phyloP scores from a whole-genome alignment of 2,113 vertebrate genomes.

The Spilogale gracilis region DNA sequence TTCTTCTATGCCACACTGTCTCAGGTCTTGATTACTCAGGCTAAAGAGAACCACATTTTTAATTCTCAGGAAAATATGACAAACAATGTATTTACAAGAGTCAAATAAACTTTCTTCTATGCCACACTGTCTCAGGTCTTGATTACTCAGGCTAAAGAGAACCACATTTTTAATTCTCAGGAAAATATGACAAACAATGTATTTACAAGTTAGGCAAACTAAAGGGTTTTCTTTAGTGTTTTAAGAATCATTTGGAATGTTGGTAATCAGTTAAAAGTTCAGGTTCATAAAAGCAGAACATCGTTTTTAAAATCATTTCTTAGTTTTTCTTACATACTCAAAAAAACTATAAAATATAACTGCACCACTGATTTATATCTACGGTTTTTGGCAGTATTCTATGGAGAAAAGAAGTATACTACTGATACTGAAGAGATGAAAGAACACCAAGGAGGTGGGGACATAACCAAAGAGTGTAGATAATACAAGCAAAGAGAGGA shows the following conservation, averaged over 20 bases:
- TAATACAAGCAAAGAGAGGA: conserved; percentile 25
- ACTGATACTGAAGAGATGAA: background rate
- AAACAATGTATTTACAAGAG: no score
- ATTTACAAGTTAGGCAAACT: conserved; percentile 49
- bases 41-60: no score
- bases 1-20: background rate
- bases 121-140: conserved; percentile 6
- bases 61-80: no score
- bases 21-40: conserved; percentile 48
- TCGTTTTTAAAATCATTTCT: conserved; percentile 35
- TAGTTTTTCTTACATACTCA: conserved; percentile 52
- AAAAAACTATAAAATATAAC: conserved; percentile 42
- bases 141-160: conserved; percentile 42
- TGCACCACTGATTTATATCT: conserved; percentile 21
- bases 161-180: conserved; percentile 52
- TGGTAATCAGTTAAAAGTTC: conserved; percentile 13
- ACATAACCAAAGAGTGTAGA: background rate
- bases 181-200: conserved; percentile 66
- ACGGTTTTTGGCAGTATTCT: conserved; percentile 39
- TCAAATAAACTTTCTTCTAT: conserved; percentile 38
- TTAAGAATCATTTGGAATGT: conserved; percentile 44
- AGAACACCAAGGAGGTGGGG: background rate
- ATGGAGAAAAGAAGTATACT: conserved; percentile 17
- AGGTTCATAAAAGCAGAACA: conserved; percentile 4
- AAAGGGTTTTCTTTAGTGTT: background rate